Evolutionary conservation across 2,113 vertebrate species (phyloP), one percentile per base, ranked within the genome.

Genomic region (Crocuta crocuta): DNA sequence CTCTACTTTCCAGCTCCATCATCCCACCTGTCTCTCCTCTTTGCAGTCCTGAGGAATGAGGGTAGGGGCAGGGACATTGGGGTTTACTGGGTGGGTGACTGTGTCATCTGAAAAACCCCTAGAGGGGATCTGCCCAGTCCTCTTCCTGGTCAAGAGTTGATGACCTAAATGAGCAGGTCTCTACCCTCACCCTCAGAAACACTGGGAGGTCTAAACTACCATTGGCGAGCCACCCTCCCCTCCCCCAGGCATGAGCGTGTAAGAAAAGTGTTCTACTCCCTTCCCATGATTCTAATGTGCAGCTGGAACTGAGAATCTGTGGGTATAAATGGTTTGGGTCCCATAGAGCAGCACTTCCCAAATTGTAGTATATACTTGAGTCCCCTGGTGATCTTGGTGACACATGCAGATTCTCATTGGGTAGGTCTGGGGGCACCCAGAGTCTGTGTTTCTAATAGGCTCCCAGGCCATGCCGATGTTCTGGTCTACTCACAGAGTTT

Each of bases 281-380:
- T 24, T 5, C 17, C 33, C 13, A 6, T 4, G 21, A 71, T 39
- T 43, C 24, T 65, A 26, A 24, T 8, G 10, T 33, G 31, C 35
- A 68, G 23, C 24, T n/a, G 24, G 39, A 26, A 17, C 6, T 39
- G 35, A 73, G 35, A 71, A 50, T 33, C 66, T 28, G 1, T 58
- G 39, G 11, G 16, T 58, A n/a, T n/a, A 2, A 55, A 33, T 28
- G 53, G 71, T 61, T 50, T 7, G 1, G 26, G 16, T 31, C 16
- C 28, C 4, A 0, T 0, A 1, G 11, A 28, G 2, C 35, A 55
- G n/a, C 13, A 15, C 8, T 76, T 78, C 39, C n/a, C 70, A 55
- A 3, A 68, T 4, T 21, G 12, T 7, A 1, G 0, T 5, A 15
- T 33, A 2, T 19, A 7, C 24, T 6, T 0, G 7, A 4, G 13